Percentiles rank a stretch among this genome's conserved stretches.
phyloP scores from a whole-genome alignment of 2,888 invertebrate species.

The Morpho deidamia region DNA sequence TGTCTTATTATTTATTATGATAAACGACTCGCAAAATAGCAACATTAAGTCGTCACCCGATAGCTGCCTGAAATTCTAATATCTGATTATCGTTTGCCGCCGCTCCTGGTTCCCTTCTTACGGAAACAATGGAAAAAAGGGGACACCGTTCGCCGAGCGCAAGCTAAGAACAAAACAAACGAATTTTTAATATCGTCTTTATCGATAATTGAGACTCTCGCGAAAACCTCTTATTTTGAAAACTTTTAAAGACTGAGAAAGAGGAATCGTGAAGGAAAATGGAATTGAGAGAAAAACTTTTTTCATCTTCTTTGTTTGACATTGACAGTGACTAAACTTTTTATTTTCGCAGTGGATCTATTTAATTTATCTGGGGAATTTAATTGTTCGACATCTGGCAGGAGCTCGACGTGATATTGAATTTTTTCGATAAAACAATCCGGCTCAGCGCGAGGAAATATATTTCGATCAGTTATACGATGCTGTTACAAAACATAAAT shows the following conservation, averaged over 20 bases:
- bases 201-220: constrained; percentile 77
- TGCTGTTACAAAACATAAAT: constrained; percentile 15
- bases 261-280: constrained; percentile 73
- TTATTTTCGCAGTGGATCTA: constrained; percentile 71
- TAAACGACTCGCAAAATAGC: constrained; percentile 68
- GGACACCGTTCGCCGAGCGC: constrained; percentile 62
- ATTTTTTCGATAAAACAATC: constrained; percentile 30
- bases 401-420: constrained; percentile 54
- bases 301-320: constrained; percentile 79
- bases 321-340: constrained; percentile 75
- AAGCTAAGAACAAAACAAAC: constrained; percentile 76
- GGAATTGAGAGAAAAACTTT: constrained; percentile 74
- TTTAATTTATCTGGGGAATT: constrained; percentile 69
- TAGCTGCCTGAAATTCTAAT: constrained; percentile 68
- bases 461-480: constrained; percentile 13
- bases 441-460: constrained; percentile 12
- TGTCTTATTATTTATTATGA: constrained; percentile 67
- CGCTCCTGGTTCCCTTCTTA: constrained; percentile 62
- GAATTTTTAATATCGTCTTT: constrained; percentile 78
- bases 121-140: constrained; percentile 74
- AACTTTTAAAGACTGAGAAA: constrained; percentile 75
- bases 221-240: constrained; percentile 76
- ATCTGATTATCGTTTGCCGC: constrained; percentile 70
- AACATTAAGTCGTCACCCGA: constrained; percentile 62
- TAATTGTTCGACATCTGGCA: constrained; percentile 64